Base-by-base conservation (phyloP, 2,888 invertebrate species). In the Arenicola marina region DNA sequence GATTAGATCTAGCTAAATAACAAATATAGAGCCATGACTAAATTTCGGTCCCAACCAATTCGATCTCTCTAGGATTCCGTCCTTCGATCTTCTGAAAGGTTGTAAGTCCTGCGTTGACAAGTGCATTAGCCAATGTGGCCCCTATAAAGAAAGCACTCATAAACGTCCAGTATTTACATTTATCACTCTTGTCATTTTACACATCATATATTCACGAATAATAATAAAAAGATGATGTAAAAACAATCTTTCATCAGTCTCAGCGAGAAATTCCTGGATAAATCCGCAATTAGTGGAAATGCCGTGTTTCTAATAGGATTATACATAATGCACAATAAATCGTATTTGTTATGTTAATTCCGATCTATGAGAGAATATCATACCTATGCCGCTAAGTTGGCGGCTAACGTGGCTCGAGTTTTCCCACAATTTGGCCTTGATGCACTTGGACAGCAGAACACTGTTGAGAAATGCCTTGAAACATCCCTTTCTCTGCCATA, bases 1-100 rank as follows among this genome's bases (percentile, higher is more conserved):
- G 38, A 38, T 15, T 38, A 38, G 18, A 38, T 15, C 18, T 38
- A 38, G 18, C 18, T 15, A 38, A 38, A 38, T 38, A 15, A 38
- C 38, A 38, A 15, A 18, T 18, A 15, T 38, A 38, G 18, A 38
- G 11, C 18, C 18, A 38, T 38, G 38, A 15, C 11, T 38, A 38
- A 38, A 15, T 15, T 11, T 15, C 18, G 18, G 24, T 28, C 33
- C 58, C 61, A 67, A 80, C 80, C 84, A 89, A 84, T 85, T 92
- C 92, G 71, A 92, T 84, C 75, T 90, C 89, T 73, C 91, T 86
- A 1, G 91, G 90, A 84, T 90, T 89, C 31, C 89, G 87, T 68
- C 88, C 87, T 63, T 87, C 85, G 31, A 92, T 80, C 58, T 87
- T 82, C 77, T 88, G 84, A 75, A 92, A 89, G 56, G 87, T 87